Evolutionary conservation across 2,113 vertebrate species (phyloP), one percentile per base, ranked within the genome.

Genomic region (Nannobrachium achirus): DNA sequence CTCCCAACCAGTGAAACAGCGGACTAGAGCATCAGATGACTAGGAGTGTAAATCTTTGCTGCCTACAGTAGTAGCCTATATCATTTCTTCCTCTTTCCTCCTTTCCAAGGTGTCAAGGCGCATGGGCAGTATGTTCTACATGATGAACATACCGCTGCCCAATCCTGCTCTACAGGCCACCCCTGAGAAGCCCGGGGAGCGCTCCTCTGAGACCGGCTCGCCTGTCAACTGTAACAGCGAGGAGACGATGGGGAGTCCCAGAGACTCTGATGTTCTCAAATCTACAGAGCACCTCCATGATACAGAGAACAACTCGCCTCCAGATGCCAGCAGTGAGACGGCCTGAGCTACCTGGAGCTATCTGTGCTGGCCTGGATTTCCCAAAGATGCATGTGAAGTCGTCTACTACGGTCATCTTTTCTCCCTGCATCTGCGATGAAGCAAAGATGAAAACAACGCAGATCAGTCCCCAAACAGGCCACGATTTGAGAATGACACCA

Each of bases 51-150:
- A 25, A 4, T 33, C 25, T 33, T 33, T 41, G n/a, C 11, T 20
- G 16, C 39, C 10, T 51, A 42, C 14, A 8, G 13, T n/a, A n/a
- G n/a, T n/a, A n/a, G 20, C 6, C 10, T 10, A 10, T 25, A 7
- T 58, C 42, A 8, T 14, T 46, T 10, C 38, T 33, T 13, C 46
- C 7, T 67, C 25, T 51, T 39, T 45, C 8, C 55, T 42, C 63
- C 39, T 33, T 25, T 9, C 74, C 25, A 84, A 98, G 96, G 94
- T 98, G 33, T 96, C 94, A 39, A 91, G 94, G 19, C 93, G 94
- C 4, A 45, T 97, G 82, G 94, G 94, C 67, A 95, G 85, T 7
- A 85, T 92, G 67, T 79, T 97, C 72, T 95, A 93, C 81, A 93
- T 94, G 91, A 93, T 94, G 93, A 95, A 93, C 51, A 85, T 95